Evolutionary conservation across 2,888 invertebrate species (phyloP).

Genomic region (Bombylius major): DNA sequence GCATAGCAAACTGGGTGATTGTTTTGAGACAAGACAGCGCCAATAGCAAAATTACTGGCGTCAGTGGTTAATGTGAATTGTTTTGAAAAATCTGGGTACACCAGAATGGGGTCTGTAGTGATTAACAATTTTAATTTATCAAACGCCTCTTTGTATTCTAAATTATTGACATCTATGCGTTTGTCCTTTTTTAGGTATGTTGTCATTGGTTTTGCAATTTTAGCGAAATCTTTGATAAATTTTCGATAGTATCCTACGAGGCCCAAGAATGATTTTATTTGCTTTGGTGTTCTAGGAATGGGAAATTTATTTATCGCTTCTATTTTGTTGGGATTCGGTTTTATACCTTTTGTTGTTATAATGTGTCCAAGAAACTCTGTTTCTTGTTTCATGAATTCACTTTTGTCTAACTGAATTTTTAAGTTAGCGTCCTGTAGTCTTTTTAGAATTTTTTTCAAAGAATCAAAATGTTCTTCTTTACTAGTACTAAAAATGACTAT

Average conservation of each 20-base stretch:
- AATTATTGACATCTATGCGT: conserved; percentile 13
- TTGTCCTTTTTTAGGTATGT: conserved; percentile 6
- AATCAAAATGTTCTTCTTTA: conserved; percentile 18
- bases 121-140: conserved; percentile 2
- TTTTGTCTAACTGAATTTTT: conserved; percentile 18
- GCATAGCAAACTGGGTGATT: conserved; percentile 19
- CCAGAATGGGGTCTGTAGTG: conserved; percentile 6
- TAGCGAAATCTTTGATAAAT: conserved; percentile 5
- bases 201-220: conserved; percentile 2
- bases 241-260: conserved; percentile 2
- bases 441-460: conserved; percentile 15
- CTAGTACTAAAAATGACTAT: conserved; percentile 18
- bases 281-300: neutral
- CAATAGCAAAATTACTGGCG: conserved; percentile 18
- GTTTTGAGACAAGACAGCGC: conserved; percentile 19
- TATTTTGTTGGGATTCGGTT: conserved; percentile 14
- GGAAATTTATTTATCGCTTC: neutral
- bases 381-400: conserved; percentile 5
- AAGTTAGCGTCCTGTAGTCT: conserved; percentile 13
- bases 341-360: conserved; percentile 19
- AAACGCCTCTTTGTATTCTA: conserved; percentile 11
- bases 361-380: conserved; percentile 17
- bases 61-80: conserved; percentile 22
- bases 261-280: conserved; percentile 10
- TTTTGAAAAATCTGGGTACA: conserved; percentile 19